Percentiles rank a stretch among this genome's conserved stretches.
Evolutionary conservation across 2,888 invertebrate genomes (phyloP).

Genomic region (Orthosia gracilis): DNA sequence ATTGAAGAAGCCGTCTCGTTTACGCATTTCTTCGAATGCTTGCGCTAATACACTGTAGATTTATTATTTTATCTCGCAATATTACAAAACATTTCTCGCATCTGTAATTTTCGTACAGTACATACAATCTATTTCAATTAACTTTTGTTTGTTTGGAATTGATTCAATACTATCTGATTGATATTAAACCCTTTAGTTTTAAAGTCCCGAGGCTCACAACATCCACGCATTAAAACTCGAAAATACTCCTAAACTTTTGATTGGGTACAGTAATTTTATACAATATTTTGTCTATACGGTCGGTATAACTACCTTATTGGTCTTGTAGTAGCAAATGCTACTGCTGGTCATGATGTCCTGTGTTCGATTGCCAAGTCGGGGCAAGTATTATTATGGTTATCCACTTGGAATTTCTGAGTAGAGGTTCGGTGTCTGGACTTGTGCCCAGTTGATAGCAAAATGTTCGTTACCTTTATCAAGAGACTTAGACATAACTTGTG

Average conservation of each 20-base stretch:
- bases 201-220: constrained; percentile 24
- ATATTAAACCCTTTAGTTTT: constrained; percentile 40
- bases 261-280: constrained; percentile 14
- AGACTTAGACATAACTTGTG: no score
- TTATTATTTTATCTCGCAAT: constrained; percentile 25
- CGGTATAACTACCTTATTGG: no score
- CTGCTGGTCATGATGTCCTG: no score
- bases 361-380: no score
- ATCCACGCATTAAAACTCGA: constrained; percentile 16
- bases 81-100: constrained; percentile 15
- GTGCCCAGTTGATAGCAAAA: no score
- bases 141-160: constrained; percentile 12
- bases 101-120: constrained; percentile 1
- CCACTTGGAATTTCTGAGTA: no score
- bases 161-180: constrained; percentile 13
- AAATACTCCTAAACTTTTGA: constrained; percentile 25
- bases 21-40: constrained; percentile 3
- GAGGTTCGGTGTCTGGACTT: no score
- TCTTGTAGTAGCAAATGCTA: no score
- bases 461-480: no score
- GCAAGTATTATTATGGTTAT: no score
- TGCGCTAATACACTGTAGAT: not conserved
- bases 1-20: constrained; percentile 14
- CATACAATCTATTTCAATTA: constrained; percentile 1
- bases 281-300: no score